Evolutionary conservation across 1,140 invertebrate genomes (phyloP).

Genomic region (Steinernema feltiae): DNA sequence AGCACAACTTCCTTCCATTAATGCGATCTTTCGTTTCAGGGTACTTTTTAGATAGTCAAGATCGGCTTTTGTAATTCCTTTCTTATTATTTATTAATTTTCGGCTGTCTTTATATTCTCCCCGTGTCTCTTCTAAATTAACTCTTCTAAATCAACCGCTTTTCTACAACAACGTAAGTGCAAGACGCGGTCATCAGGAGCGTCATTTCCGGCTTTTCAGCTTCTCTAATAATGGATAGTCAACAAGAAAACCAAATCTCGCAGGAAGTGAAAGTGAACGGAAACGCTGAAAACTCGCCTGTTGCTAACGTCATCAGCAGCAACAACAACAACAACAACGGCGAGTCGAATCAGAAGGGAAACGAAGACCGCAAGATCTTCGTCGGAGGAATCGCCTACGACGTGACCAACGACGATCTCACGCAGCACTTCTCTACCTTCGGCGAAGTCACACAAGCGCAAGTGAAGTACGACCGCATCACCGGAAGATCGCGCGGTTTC

Average conservation of each 20-base stretch:
- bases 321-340: slow-evolving; percentile 28
- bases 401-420: slow-evolving; percentile 52
- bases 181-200: background rate
- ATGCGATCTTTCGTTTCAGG: slow-evolving; percentile 27
- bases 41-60: slow-evolving; percentile 42
- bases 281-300: slow-evolving; percentile 21
- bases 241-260: slow-evolving; percentile 5
- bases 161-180: slow-evolving; percentile 18
- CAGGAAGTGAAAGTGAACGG: slow-evolving; percentile 35
- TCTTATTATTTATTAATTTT: slow-evolving; percentile 27
- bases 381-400: slow-evolving; percentile 56
- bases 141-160: slow-evolving; percentile 14
- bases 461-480: slow-evolving; percentile 55
- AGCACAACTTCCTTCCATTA: slow-evolving; percentile 9
- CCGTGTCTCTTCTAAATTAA: background rate
- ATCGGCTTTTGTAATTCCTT: slow-evolving; percentile 34
- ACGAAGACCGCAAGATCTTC: slow-evolving; percentile 54
- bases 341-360: slow-evolving; percentile 26
- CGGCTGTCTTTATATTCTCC: background rate
- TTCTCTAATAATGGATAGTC: slow-evolving; percentile 6
- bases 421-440: slow-evolving; percentile 47
- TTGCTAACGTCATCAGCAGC: background rate
- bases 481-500: slow-evolving; percentile 54
- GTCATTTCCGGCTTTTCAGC: background rate
- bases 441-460: slow-evolving; percentile 55